These are phyloP conservation scores for Lates japonicus DNA, from an alignment of 2,797 vertebrate species.

Conservation along the genomic window DNA sequence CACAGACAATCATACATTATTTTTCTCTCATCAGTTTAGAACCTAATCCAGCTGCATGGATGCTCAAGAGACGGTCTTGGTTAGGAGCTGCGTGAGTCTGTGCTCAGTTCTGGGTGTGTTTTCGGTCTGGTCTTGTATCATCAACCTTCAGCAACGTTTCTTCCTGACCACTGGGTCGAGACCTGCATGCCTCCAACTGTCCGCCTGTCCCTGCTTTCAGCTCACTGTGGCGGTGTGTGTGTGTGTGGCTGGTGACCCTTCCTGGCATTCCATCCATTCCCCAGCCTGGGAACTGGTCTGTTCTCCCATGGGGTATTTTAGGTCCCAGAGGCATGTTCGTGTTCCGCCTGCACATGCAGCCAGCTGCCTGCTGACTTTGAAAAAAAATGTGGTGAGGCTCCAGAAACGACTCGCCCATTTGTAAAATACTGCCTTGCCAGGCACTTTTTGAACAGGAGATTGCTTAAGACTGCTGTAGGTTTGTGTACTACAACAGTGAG, in stretches of 20 bases:
- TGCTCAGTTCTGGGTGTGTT: not conserved
- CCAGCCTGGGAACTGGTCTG: slow-evolving; percentile 78
- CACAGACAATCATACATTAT: not conserved
- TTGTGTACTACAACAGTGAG: slow-evolving; percentile 29
- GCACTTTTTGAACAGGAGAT: slow-evolving; percentile 30
- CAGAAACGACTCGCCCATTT: slow-evolving; percentile 40
- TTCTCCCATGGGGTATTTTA: slow-evolving; percentile 74
- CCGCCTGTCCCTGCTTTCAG: slow-evolving; percentile 11
- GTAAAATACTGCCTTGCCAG: slow-evolving; percentile 22
- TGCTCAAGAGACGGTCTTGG: not conserved
- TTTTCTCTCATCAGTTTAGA: not conserved
- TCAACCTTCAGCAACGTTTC: slow-evolving; percentile 11
- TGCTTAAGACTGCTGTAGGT: slow-evolving; percentile 37
- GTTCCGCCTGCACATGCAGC: slow-evolving; percentile 47
- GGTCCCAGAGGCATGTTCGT: slow-evolving; percentile 68
- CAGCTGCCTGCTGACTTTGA: slow-evolving; percentile 50
- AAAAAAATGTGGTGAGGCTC: slow-evolving; percentile 44
- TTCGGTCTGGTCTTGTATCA: slow-evolving; percentile 17
- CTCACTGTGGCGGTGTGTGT: slow-evolving; percentile 8
- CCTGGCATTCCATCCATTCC: slow-evolving; percentile 75
- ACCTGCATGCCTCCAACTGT: not conserved
- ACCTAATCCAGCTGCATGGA: not conserved
- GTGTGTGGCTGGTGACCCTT: slow-evolving; percentile 44
- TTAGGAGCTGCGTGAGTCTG: not conserved
- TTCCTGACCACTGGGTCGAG: not conserved